Base-by-base conservation (phyloP, 2,113 vertebrate genomes). In the Vireo altiloquus region DNA sequence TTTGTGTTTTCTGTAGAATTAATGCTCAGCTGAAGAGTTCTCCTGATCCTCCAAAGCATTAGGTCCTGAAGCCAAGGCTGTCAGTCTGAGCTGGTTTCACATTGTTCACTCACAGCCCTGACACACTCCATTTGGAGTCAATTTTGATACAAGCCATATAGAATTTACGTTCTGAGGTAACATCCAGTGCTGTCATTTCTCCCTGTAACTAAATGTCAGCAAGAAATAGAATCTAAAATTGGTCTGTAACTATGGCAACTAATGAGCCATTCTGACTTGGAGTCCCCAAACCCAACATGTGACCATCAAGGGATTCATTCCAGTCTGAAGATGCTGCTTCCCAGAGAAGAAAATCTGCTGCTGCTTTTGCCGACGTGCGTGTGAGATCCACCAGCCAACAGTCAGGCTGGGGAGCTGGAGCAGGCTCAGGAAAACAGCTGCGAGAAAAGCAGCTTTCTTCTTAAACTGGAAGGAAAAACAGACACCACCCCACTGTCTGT, bases 151-250 rank as follows among this genome's bases (percentile, higher is more conserved):
- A 60, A 89, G 82, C 68, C 82, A 74, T 37, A 66, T 4, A 76
- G 87, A 82, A 80, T 91, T 95, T 92, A 84, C 59, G 27, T 65
- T 85, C 89, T 69, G 82, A 94, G 57, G 74, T 93, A 95, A 90
- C 83, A 96, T 35, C 88, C 85, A 92, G 65, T 30, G 44, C 90
- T 95, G 63, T 81, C 81, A 95, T 92, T 97, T 87, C 69, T 42
- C 85, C 22, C 17, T 89, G 76, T 37, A 96, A 90, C 87, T 94
- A 97, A 97, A 95, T 90, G 95, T 79, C 87, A 94, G 76, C 74
- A 68, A 93, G 82, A 95, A 95, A 93, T 7, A 87, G 90, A 80
- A 95, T 94, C 95, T 95, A 96, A 96, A 97, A 95, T 84, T 76
- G 92, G 80, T 57, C 79, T 90, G 92, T 88, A 94, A 91, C 96